Percentiles rank a stretch among this genome's conserved stretches.
Evolutionary conservation across 2,888 invertebrate genomes (phyloP).

Genomic region (Monochamus alternatus): DNA sequence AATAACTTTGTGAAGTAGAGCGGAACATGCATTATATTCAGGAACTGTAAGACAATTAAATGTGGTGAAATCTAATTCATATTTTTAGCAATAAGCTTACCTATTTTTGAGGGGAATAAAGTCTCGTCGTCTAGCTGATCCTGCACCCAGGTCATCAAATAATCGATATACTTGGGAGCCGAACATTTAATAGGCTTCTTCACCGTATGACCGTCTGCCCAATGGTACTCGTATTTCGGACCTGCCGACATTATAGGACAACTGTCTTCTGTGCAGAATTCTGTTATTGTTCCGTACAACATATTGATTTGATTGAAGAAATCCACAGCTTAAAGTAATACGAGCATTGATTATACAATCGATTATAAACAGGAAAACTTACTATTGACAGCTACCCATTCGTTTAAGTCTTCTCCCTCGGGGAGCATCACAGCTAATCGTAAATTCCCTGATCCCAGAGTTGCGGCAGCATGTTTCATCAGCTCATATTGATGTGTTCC

Average conservation of each 20-base stretch:
- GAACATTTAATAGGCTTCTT: conserved; percentile 99
- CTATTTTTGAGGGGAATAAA: conserved; percentile 98
- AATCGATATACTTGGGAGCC: conserved; percentile 99
- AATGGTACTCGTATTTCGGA: conserved; percentile 99
- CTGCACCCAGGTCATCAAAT: conserved; percentile 99
- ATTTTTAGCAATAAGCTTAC: conserved; percentile 68
- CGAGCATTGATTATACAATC: not conserved
- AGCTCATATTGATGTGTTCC: conserved; percentile 99
- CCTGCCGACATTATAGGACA: conserved; percentile 99
- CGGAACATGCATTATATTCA: conserved; percentile 22
- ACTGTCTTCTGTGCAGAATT: conserved; percentile 98
- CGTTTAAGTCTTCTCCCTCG: conserved; percentile 98
- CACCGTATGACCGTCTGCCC: conserved; percentile 98
- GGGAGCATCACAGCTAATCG: conserved; percentile 96
- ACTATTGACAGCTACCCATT: conserved; percentile 99
- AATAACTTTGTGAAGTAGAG: conserved; percentile 17
- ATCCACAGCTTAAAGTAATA: conserved; percentile 87
- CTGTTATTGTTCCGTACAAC: conserved; percentile 99
- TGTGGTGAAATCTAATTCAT: not conserved
- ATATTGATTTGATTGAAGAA: conserved; percentile 99
- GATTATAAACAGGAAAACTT: conserved; percentile 71
- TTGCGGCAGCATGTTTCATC: conserved; percentile 99
- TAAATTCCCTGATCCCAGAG: conserved; percentile 97
- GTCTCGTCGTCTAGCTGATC: conserved; percentile 99
- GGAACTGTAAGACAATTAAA: conserved; percentile 10